Conservation (phyloP, 2,888 invertebrate species). For the Erpobdella octoculata region DNA sequence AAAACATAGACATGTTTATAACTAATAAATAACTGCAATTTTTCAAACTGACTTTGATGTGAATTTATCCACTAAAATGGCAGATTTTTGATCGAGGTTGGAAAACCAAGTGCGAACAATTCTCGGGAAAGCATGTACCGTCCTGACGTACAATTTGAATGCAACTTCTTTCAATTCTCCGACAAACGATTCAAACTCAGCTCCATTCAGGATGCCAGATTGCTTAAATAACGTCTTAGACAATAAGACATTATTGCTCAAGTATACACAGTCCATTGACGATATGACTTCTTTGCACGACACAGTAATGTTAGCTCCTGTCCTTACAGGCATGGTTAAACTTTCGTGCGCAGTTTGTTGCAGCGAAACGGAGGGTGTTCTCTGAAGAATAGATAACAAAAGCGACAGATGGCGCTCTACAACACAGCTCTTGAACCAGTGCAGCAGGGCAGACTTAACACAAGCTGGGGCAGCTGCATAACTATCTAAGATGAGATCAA, state of each 20-base stretch:
- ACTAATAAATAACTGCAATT: conserved; percentile 49
- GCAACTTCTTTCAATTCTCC: conserved; percentile 53
- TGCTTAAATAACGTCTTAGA: neutral
- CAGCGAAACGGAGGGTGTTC: neutral
- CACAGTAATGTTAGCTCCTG: neutral
- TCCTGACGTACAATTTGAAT: conserved; percentile 63
- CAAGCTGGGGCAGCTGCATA: neutral
- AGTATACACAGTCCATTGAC: neutral
- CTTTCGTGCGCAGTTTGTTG: neutral
- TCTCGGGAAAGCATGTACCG: conserved; percentile 64
- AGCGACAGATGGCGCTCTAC: neutral
- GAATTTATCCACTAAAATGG: conserved; percentile 62
- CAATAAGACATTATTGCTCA: neutral
- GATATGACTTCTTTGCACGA: neutral
- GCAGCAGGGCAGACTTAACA: neutral
- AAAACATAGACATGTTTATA: neutral
- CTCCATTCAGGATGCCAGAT: neutral
- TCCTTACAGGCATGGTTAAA: neutral
- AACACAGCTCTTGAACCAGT: neutral
- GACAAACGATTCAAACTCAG: neutral
- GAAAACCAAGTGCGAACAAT: conserved; percentile 72
- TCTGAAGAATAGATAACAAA: neutral
- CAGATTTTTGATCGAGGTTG: conserved; percentile 59
- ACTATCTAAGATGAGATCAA: neutral
- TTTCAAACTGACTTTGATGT: conserved; percentile 60